These are phyloP conservation scores for Machimus atricapillus DNA, from an alignment of 2,888 invertebrate species.

Conservation along the genomic window DNA sequence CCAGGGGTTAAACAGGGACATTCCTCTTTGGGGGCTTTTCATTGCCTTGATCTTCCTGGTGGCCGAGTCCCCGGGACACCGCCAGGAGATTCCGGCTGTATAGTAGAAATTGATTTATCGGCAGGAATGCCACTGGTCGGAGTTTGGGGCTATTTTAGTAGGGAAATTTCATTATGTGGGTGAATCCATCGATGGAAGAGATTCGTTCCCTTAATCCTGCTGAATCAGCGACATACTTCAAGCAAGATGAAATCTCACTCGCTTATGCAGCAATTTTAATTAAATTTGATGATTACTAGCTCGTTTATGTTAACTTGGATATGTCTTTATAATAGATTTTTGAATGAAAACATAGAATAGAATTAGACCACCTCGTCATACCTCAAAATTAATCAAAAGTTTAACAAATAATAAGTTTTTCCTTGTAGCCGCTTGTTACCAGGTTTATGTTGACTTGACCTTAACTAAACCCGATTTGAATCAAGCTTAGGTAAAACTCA, in stretches of 20 bases:
- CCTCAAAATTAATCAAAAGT: not conserved
- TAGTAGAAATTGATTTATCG: slow-evolving; percentile 26
- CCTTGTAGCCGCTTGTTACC: too few species aligned
- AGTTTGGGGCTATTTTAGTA: not conserved
- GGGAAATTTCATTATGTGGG: not conserved
- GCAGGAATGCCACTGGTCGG: not conserved
- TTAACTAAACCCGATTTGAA: too few species aligned
- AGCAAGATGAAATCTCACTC: not conserved
- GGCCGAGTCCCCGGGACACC: not conserved
- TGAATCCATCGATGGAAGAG: not conserved
- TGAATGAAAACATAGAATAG: not conserved
- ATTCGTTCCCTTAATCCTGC: not conserved
- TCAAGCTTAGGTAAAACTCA: too few species aligned
- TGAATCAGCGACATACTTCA: not conserved
- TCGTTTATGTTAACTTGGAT: not conserved
- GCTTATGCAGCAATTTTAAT: not conserved
- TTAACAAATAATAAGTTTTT: too few species aligned
- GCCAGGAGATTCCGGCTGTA: not conserved
- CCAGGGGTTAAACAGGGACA: slow-evolving; percentile 12
- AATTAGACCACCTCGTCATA: not conserved
- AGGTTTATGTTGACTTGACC: too few species aligned
- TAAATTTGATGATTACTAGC: not conserved
- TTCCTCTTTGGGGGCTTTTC: not conserved
- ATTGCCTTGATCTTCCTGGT: slow-evolving; percentile 9
- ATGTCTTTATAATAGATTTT: not conserved